Evolutionary conservation across 2,797 vertebrate species (phyloP), one percentile per base, ranked within the genome.

Genomic region (Myotis myotis): DNA sequence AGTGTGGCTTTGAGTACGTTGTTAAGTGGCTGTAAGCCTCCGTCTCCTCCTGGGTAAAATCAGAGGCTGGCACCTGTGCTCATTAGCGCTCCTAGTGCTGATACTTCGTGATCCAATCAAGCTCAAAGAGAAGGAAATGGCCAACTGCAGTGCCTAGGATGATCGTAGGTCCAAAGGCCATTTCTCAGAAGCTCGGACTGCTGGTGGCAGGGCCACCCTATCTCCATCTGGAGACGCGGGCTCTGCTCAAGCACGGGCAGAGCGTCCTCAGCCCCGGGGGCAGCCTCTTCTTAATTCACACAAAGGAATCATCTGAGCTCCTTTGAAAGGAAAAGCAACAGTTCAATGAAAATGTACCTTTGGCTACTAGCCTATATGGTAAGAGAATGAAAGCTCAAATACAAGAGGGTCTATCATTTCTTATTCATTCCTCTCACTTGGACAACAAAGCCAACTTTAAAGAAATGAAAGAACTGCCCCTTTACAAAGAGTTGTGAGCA

Each of bases 1-100:
- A 87, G 15, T 92, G 33, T 62, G 57, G 68, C 93, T 92, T 96
- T 96, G 66, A 96, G 19, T 55, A 93, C 95, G 74, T 38, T 10
- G 5, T 51, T 91, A 89, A 85, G 36, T 36, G 66, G 28, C 28
- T 90, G 10, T 2, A 20, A 91, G 38, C 66, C 19, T 94, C 87
- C 22, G 91, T 81, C 55, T 92, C 85, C 91, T 95, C 49, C 44
- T 33, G 91, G 44, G 83, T 64, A 47, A 78, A 9, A 0, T 82
- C 76, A 89, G 33, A 74, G 66, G 66, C 4, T 62, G 47, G 25
- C 57, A 41, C 44, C 49, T 33, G 6, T 0, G 3, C 12, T 85
- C 68, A 82, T 57, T 47, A 62, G 57, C 88, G 86, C 47, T 55
- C 71, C 91, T 55, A 36, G 5, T 19, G 2, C 47, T 89, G 33